Evolutionary conservation across 2,113 vertebrate genomes (phyloP), one percentile per base, ranked within the genome.

Genomic region (Cyprinodon tularosa): DNA sequence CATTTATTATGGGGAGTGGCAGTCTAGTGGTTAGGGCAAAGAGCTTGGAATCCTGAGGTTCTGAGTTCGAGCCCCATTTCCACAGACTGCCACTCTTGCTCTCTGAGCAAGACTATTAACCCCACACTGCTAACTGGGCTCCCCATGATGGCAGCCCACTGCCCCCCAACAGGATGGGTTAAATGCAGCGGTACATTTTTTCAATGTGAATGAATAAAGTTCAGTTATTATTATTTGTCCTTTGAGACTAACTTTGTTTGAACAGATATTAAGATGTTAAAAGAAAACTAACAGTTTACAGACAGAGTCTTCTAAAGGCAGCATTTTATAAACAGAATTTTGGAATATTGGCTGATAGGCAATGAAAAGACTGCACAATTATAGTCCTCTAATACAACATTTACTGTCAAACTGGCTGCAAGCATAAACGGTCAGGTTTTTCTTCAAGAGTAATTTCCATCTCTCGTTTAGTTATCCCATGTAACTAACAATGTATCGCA

Each of bases 281-380:
- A 79, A 87, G 83, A 78, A 68, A 73, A 22, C 74, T 71, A 63
- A 74, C 15, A 29, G 70, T 80, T 81, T 66, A 57, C 39, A 69
- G 29, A 44, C 40, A 81, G 75, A 50, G 40, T 47, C 63, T n/a
- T 63, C 20, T 61, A 13, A 77, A 72, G 61, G 17, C 37, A 47
- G 66, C 12, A 22, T 2, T 47, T 17, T 57, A 42, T 40, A 40
- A 57, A 40, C 37, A 62, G 22, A 74, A 15, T 29, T 67, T 22
- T 44, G 36, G 22, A 74, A 62, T 66, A 74, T 71, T 74, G 36
- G 29, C 45, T 77, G 39, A 84, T 57, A 44, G 40, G 59, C 48
- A 62, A 11, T 47, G 72, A 77, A 80, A 80, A 85, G 71, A 70
- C 50, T 77, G 77, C 62, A 71, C 62, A 75, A 75, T 70, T 74